A percentile compares a stretch with the other conserved stretches of the same genome.
Conservation (phyloP, 2,113 vertebrate species). For the Prionailurus viverrinus region DNA sequence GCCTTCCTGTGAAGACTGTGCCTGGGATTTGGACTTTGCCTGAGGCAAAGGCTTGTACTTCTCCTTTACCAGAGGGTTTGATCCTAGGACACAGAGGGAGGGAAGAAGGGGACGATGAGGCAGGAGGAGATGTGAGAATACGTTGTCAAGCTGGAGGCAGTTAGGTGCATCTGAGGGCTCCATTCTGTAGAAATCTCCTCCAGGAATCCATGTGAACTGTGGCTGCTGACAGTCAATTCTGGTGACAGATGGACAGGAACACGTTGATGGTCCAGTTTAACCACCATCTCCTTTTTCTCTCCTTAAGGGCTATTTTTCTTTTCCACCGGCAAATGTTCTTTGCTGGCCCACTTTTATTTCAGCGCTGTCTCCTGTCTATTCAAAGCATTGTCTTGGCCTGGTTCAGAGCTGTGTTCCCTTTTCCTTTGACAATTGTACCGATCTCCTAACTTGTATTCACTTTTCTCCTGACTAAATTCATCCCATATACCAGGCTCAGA, state of each 20-base stretch:
- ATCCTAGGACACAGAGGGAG: background rate
- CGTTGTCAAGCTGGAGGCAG: background rate
- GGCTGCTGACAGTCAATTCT: background rate
- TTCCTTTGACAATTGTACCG: background rate
- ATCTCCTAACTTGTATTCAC: background rate
- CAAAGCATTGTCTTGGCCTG: background rate
- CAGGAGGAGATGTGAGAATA: background rate
- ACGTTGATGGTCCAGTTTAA: background rate
- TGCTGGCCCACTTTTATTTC: background rate
- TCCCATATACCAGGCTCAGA: background rate
- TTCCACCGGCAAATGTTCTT: background rate
- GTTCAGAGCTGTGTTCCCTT: background rate
- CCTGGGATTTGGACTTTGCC: background rate
- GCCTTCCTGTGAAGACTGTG: background rate
- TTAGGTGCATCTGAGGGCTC: too few species aligned
- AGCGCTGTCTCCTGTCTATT: background rate
- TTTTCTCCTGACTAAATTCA: background rate
- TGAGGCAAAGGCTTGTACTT: background rate
- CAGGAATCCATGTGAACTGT: background rate
- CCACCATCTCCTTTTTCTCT: background rate
- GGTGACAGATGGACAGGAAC: background rate
- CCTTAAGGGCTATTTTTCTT: background rate
- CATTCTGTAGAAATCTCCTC: background rate
- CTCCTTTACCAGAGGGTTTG: background rate
- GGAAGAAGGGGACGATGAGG: accelerated